Evolutionary conservation across 2,888 invertebrate genomes (phyloP), one percentile per base, ranked within the genome.

Genomic region (Antitype chi): DNA sequence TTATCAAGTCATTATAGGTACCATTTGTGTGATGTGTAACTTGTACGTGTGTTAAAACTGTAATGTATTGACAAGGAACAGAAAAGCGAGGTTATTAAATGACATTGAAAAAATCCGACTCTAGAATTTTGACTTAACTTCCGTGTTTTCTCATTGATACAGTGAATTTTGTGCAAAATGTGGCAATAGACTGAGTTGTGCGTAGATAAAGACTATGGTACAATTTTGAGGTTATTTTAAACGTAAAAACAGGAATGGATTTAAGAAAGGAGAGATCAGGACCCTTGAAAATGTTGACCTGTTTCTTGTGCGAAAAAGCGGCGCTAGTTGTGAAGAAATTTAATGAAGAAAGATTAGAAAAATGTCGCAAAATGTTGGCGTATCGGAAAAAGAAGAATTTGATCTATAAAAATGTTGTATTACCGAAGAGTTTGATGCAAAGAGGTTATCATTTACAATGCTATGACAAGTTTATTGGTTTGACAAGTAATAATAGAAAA

Each of bases 401-500:
- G 52, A 32, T 57, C 0, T 64, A 64, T 4, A 32, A 47, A 53
- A 81, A 78, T 6, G 78, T 78, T 9, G 64, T 81, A 2, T 53
- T 80, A 23, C 81, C 78, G 38, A 64, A 25, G 8, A 74, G 47
- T 74, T 57, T 53, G 28, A 64, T 74, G 43, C 74, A 74, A 32
- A 64, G 7, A 59, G 78, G 78, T 3, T 78, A 74, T 47, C 78
- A 78, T 32, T 25, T 74, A 6, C 81, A 74, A 20, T 78, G 78
- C 15, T 78, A 52, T 7, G 75, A 80, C 0, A 78, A 78, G 25
- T 78, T 81, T 59, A 53, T 64, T 20, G 9, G 59, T 57, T 59
- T 78, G 20, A 78, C 80, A 59, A 80, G 57, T 47, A 81, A 64
- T 38, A 74, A 80, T 15, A 80, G 52, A 74, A 64, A 78, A 52